phyloP scores from a whole-genome alignment of 2,797 vertebrate species.

The Clarias pachynema region DNA sequence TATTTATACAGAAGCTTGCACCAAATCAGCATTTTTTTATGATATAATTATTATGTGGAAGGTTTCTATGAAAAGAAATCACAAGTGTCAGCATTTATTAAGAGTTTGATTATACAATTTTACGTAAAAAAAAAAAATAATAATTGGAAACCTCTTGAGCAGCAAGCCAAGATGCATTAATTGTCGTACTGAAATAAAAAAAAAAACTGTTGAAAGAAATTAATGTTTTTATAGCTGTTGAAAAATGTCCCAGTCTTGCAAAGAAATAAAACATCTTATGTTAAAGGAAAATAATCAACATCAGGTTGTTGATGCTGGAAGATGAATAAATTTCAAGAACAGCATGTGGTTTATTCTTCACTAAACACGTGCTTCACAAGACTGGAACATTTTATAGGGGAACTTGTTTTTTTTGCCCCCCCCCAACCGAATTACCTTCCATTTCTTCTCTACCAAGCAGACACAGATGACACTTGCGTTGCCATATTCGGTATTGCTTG shows the following conservation, averaged over 20 bases:
- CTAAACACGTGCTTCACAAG: neutral
- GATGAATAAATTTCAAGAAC: neutral
- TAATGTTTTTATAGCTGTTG: too few species aligned
- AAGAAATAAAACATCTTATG: neutral
- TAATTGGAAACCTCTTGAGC: neutral
- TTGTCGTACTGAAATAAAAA: neutral
- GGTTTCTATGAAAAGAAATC: neutral
- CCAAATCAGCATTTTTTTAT: neutral
- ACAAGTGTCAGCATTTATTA: neutral
- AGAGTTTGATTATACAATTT: neutral
- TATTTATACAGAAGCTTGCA: neutral
- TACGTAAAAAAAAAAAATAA: neutral
- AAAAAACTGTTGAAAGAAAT: neutral
- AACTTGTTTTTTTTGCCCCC: neutral
- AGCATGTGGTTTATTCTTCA: neutral
- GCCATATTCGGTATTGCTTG: conserved; percentile 33
- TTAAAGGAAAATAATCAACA: neutral
- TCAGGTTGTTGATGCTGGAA: neutral
- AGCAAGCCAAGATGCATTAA: neutral
- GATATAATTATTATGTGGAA: neutral
- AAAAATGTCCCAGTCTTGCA: neutral
- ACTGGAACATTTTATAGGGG: neutral
- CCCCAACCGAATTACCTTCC: neutral
- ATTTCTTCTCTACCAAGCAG: conserved; percentile 24
- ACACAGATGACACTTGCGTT: conserved; percentile 32